Percentiles rank a stretch among this genome's conserved stretches.
Conservation (phyloP, 2,797 vertebrate species). For the Tragelaphus eurycerus region DNA sequence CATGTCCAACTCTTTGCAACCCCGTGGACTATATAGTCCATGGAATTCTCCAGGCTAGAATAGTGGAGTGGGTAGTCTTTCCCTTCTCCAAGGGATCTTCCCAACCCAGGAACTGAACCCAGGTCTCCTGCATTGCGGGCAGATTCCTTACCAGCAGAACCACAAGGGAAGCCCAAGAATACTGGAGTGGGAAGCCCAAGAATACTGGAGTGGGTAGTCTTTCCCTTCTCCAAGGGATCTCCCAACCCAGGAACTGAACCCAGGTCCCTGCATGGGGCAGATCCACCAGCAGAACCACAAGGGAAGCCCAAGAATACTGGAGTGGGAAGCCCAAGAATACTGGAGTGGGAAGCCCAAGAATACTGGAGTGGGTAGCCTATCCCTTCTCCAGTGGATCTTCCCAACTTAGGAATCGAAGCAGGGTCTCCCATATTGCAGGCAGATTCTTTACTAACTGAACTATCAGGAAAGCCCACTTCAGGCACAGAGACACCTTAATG, state of each 20-base stretch:
- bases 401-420: neutral
- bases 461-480: neutral
- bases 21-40: neutral
- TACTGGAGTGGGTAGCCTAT: neutral
- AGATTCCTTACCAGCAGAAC: no score
- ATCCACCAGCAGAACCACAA: no score
- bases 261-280: no score
- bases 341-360: no score
- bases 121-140: no score
- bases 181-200: no score
- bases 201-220: neutral
- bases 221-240: neutral
- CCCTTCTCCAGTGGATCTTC: neutral
- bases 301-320: neutral
- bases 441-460: neutral
- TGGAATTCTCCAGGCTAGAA: neutral
- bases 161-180: no score
- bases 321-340: neutral
- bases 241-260: neutral
- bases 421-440: neutral
- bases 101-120: neutral
- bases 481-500: neutral
- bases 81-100: neutral
- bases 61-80: neutral
- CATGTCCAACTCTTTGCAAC: accelerated